A percentile compares a stretch with the other conserved stretches of the same genome.
Conservation (phyloP, 2,113 vertebrate species). For the Cynopterus brachyotis region DNA sequence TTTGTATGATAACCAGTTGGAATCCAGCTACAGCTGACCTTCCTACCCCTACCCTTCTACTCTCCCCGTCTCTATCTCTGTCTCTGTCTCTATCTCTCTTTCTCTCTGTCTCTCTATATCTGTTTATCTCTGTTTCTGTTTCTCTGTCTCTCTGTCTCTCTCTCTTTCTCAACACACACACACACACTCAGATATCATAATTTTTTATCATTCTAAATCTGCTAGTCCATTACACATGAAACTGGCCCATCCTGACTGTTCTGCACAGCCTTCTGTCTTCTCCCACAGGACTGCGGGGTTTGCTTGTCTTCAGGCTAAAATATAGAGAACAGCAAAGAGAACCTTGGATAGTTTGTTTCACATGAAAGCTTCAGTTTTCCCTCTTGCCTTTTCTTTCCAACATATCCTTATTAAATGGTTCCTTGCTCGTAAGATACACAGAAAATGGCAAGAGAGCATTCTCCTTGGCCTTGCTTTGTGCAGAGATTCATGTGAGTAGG, state of each 20-base stretch:
- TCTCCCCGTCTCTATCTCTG: no score
- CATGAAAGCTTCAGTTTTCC: conserved; percentile 14
- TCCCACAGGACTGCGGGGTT: rapidly evolving
- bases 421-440: background rate
- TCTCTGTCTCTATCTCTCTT: background rate
- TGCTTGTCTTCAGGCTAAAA: background rate
- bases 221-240: conserved; percentile 52
- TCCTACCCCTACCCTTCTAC: no score
- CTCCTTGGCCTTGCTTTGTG: background rate
- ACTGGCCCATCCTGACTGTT: background rate
- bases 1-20: background rate
- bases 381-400: conserved; percentile 19
- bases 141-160: no score
- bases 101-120: background rate
- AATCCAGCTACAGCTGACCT: background rate
- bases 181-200: background rate
- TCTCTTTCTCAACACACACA: background rate
- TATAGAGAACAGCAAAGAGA: background rate
- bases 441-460: conserved; percentile 10
- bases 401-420: background rate
- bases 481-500: background rate
- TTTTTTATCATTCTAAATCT: conserved; percentile 62
- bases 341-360: background rate
- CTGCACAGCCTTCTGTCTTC: background rate
- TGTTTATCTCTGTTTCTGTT: no score